These are phyloP conservation scores for Marcusenius ussheri DNA, from an alignment of 2,113 vertebrate genomes.

Conservation along the genomic window DNA sequence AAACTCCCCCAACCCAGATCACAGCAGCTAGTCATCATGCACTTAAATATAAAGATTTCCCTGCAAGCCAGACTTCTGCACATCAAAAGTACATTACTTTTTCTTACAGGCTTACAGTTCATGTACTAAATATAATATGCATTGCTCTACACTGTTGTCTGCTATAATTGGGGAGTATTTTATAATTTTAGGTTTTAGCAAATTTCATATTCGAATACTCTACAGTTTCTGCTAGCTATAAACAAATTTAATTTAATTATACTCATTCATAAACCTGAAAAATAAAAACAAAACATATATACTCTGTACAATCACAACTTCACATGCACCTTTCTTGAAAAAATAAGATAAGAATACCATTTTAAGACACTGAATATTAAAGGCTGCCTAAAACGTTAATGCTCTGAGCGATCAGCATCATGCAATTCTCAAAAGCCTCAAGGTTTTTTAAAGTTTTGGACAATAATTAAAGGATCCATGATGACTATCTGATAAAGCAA, in stretches of 20 bases:
- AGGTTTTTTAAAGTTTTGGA: not conserved
- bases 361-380: conserved; percentile 36
- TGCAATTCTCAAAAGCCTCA: conserved; percentile 17
- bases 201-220: not conserved
- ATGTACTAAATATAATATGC: not conserved
- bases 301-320: not conserved
- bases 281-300: not conserved
- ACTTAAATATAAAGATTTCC: not conserved
- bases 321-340: not conserved
- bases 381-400: conserved; percentile 32
- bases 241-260: not conserved
- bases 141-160: not conserved
- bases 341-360: conserved; percentile 17
- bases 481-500: not conserved
- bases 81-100: not conserved
- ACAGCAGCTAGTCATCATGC: not conserved
- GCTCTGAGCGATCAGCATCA: conserved; percentile 27
- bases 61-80: not conserved
- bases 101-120: not conserved
- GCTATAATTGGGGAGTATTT: not conserved
- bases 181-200: not conserved
- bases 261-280: not conserved
- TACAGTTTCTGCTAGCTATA: not conserved
- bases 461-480: not conserved
- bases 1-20: not conserved